Conservation (phyloP, 2,113 vertebrate genomes). For the Oncorhynchus tshawytscha region DNA sequence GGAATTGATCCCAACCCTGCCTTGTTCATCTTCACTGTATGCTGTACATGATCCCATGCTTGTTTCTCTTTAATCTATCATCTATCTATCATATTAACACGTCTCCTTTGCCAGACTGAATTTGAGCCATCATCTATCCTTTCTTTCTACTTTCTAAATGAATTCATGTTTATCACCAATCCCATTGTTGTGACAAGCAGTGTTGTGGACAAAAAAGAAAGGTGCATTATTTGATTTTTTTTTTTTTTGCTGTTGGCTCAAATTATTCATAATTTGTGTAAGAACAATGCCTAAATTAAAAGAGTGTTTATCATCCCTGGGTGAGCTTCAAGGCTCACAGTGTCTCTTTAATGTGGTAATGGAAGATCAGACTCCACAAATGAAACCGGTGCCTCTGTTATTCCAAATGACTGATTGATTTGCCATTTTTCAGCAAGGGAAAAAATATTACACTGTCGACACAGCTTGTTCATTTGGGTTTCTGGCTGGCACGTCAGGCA, state of each 20-base stretch:
- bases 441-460: slow-evolving; percentile 66
- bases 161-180: neutral
- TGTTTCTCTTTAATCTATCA: no score
- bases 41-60: no score
- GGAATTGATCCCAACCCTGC: no score
- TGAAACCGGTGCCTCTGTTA: slow-evolving; percentile 50
- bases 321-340: neutral
- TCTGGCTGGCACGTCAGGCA: slow-evolving; percentile 31
- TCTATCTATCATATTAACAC: no score
- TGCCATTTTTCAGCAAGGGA: slow-evolving; percentile 55
- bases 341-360: slow-evolving; percentile 20
- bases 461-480: slow-evolving; percentile 56
- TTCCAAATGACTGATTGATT: slow-evolving; percentile 65
- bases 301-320: neutral
- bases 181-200: neutral
- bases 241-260: neutral
- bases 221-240: neutral
- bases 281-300: neutral
- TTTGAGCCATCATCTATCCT: no score
- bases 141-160: no score
- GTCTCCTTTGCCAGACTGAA: no score
- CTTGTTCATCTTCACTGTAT: no score
- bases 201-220: neutral
- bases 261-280: neutral
- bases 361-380: slow-evolving; percentile 46